Percentiles rank a stretch among this genome's conserved stretches.
Evolutionary conservation across 2,797 vertebrate genomes (phyloP).

Genomic region (Gephyroberyx darwinii): DNA sequence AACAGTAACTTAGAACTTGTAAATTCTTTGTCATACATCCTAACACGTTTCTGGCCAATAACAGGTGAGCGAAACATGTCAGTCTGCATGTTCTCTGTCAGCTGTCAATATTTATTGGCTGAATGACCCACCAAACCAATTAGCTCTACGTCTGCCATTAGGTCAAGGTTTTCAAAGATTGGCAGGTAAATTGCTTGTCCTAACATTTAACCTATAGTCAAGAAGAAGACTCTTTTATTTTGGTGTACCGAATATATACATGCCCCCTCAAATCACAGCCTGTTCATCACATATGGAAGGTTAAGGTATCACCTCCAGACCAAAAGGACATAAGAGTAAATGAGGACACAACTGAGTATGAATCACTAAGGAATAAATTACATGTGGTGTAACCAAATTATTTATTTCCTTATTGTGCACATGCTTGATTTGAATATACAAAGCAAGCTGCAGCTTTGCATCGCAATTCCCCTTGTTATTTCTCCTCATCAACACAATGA

Average conservation of each 20-base stretch:
- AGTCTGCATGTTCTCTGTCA: conserved; percentile 29
- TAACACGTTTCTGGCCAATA: conserved; percentile 27
- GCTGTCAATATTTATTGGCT: background rate
- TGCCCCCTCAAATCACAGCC: background rate
- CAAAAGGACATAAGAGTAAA: background rate
- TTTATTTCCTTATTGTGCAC: conserved; percentile 32
- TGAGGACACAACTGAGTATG: background rate
- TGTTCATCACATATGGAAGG: background rate
- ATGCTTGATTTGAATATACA: conserved; percentile 64
- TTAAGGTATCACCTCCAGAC: background rate
- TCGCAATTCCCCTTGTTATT: conserved; percentile 31
- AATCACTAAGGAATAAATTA: background rate
- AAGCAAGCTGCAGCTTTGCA: conserved; percentile 45
- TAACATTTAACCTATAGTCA: too few relatives aligned
- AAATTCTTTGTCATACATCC: conserved; percentile 27
- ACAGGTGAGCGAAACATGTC: conserved; percentile 51
- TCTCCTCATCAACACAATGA: background rate
- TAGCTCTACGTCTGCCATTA: background rate
- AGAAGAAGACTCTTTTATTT: background rate
- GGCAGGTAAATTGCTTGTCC: conserved; percentile 14
- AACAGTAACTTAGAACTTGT: background rate
- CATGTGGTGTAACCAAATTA: conserved; percentile 26
- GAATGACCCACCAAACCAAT: background rate
- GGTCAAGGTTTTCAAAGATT: background rate
- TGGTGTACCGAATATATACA: background rate